Evolutionary conservation across 2,888 invertebrate species (phyloP).

Genomic region (Amitus sp.): DNA sequence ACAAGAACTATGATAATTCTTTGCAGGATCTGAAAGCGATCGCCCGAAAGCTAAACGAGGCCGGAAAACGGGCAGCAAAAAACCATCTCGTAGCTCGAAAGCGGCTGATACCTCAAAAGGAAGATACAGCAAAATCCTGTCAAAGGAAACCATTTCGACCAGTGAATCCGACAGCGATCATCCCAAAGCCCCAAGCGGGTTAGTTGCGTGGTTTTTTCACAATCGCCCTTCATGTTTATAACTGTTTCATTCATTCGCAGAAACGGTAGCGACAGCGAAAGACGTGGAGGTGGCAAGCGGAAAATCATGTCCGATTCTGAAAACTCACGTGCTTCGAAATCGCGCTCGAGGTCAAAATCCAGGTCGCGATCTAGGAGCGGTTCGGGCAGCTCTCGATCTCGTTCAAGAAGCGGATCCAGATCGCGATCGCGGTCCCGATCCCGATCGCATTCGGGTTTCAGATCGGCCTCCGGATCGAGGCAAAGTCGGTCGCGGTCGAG

Average conservation of each 20-base stretch:
- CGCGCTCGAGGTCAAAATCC: slow-evolving; percentile 44
- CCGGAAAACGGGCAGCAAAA: slow-evolving; percentile 67
- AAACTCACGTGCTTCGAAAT: slow-evolving; percentile 64
- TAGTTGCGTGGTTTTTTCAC: slow-evolving; percentile 57
- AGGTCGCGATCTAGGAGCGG: slow-evolving; percentile 49
- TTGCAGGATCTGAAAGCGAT: slow-evolving; percentile 76
- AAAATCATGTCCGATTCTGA: slow-evolving; percentile 75
- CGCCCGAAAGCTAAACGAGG: slow-evolving; percentile 72
- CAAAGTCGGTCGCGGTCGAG: slow-evolving; percentile 51
- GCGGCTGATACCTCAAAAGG: slow-evolving; percentile 81
- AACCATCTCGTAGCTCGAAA: slow-evolving; percentile 53
- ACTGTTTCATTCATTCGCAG: slow-evolving; percentile 44
- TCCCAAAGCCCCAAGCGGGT: slow-evolving; percentile 70
- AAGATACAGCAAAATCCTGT: slow-evolving; percentile 84
- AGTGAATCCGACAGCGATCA: slow-evolving; percentile 82
- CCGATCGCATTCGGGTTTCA: slow-evolving; percentile 61
- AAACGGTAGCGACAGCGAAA: slow-evolving; percentile 65
- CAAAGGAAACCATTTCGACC: slow-evolving; percentile 95
- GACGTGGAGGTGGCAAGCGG: slow-evolving; percentile 67
- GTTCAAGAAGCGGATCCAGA: slow-evolving; percentile 61
- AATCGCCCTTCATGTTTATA: neutral
- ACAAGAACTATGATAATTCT: slow-evolving; percentile 7
- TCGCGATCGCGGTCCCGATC: slow-evolving; percentile 51
- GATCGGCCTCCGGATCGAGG: slow-evolving; percentile 55
- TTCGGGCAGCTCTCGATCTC: slow-evolving; percentile 58